A percentile compares a stretch with the other conserved stretches of the same genome.
Conservation (phyloP, 2,888 invertebrate species). For the Penaeus monodon region DNA sequence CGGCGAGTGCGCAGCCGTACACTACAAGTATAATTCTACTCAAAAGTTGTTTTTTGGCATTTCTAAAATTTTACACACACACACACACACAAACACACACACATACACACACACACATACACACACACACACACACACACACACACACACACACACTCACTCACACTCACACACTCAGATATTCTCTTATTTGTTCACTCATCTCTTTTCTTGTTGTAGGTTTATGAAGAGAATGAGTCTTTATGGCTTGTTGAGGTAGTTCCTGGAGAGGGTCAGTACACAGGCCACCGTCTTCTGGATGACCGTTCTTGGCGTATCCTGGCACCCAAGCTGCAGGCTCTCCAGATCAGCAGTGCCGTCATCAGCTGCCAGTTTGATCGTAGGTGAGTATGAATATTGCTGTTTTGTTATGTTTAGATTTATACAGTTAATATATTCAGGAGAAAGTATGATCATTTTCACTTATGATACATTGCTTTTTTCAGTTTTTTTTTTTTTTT, state of each 20-base stretch:
- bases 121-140: too few species aligned
- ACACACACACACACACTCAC: too few species aligned
- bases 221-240: constrained; percentile 74
- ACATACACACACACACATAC: too few species aligned
- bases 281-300: constrained; percentile 67
- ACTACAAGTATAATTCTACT: too few species aligned
- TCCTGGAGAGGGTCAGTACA: constrained; percentile 66
- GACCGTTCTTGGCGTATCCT: constrained; percentile 71
- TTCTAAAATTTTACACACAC: too few species aligned
- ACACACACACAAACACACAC: too few species aligned
- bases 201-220: constrained; percentile 67
- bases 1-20: too few species aligned
- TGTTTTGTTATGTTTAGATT: not conserved
- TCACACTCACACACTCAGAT: too few species aligned
- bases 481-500: too few species aligned
- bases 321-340: constrained; percentile 70
- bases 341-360: constrained; percentile 72
- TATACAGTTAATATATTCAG: not conserved
- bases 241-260: constrained; percentile 73
- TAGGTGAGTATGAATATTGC: constrained; percentile 68
- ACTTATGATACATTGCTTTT: too few species aligned
- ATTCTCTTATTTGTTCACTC: too few species aligned
- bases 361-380: constrained; percentile 72
- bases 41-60: too few species aligned
- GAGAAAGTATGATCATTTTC: not conserved